Base-by-base conservation (phyloP, 2,797 vertebrate species). In the Pygocentrus nattereri region DNA sequence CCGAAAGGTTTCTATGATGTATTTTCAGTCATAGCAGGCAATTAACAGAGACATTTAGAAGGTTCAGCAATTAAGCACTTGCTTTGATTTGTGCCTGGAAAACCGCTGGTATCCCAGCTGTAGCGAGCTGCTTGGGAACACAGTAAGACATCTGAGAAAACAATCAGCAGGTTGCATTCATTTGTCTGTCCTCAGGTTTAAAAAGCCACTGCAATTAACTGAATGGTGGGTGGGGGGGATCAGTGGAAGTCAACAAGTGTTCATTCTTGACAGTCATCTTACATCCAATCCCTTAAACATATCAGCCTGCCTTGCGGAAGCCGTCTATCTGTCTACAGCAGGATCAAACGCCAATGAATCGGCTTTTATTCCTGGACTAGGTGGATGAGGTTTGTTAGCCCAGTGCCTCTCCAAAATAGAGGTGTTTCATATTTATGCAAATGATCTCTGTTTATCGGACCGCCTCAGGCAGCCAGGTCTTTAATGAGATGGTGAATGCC, bases 391-490 rank as follows among this genome's bases (percentile, higher is more conserved):
- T 84, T 85, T 83, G 85, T 85, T 85, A 85, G 84, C 52, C 82
- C 67, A 34, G 79, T 70, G 80, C 80, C 82, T 84, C 79, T 82
- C 75, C 76, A 83, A 88, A 86, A 85, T 77, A 82, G 72, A 86
- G 85, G 85, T 85, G 79, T 87, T 88, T 88, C 87, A 86, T 85
- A 86, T 86, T 88, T 87, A 88, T 88, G 87, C 84, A 88, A 88
- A 88, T 86, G 82, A 72, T 64, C 80, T 83, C 79, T 84, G 85
- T 88, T 88, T 88, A 88, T 88, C 85, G 67, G 85, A 64, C 83
- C 56, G 85, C 85, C 85, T 85, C 85, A 86, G 87, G 87, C 87
- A 52, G 84, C 71, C 80, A 81, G 84, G 85, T 85, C 87, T 86
- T 83, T 86, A 88, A 88, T 88, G 87, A 88, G 87, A 80, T 84